Evolutionary conservation across 2,797 vertebrate genomes (phyloP).

Genomic region (Aphelocoma californica): DNA sequence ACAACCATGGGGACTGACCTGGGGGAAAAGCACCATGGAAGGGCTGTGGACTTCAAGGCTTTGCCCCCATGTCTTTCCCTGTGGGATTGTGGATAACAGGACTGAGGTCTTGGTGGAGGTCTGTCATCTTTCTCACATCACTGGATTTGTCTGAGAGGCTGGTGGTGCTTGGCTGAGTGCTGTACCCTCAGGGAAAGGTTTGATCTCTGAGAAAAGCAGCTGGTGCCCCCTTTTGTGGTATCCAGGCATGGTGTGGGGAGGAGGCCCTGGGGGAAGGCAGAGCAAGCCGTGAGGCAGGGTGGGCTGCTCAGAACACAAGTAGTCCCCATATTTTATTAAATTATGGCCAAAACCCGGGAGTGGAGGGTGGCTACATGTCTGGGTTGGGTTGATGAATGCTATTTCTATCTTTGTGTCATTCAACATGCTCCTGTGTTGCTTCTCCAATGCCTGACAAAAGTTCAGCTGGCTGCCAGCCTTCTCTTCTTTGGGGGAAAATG

Average conservation of each 20-base stretch:
- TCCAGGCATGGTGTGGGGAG: background rate
- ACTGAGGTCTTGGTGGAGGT: background rate
- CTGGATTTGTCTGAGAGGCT: background rate
- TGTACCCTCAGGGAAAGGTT: background rate
- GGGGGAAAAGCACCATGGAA: accelerated
- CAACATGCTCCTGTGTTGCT: background rate
- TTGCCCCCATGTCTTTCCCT: background rate
- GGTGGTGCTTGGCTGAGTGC: background rate
- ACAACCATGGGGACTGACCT: accelerated
- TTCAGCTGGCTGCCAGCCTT: background rate
- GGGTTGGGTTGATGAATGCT: background rate
- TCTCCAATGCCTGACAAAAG: background rate
- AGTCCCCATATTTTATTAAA: background rate
- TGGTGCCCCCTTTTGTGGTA: background rate
- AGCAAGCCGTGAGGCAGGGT: background rate
- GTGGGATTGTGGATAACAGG: background rate
- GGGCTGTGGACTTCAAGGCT: background rate
- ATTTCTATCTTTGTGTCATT: background rate
- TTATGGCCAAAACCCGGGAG: background rate
- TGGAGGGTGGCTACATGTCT: accelerated
- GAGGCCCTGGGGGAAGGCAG: background rate
- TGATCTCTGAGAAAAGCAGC: background rate
- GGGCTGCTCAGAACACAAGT: background rate
- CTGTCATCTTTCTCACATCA: background rate
- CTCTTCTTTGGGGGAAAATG: background rate